Base-by-base conservation (phyloP, 92 coral and sea anemone genomes). In the Parazoanthus swiftii region DNA sequence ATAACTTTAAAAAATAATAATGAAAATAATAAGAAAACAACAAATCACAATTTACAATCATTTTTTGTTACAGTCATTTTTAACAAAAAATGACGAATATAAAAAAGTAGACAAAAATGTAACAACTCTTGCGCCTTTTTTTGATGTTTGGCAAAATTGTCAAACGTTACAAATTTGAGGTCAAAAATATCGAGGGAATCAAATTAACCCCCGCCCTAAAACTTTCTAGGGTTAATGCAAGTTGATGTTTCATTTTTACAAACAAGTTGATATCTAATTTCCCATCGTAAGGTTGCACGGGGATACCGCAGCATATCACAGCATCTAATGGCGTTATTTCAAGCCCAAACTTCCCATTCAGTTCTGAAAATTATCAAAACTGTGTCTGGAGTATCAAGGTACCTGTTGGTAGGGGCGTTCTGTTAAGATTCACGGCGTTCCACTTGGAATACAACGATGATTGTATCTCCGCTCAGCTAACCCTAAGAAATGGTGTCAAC, bases 381-480 rank as follows among this genome's bases (percentile, higher is more conserved):
- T 76, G 80, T 43, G 80, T 76, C 23, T 76, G 80, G 80, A 76
- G 23, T 25, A 76, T 76, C 80, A 76, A 76, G 54, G 56, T 39
- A 21, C 80, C 80, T 15, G 56, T 20, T 39, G 80, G 80, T 9
- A 76, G 7, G 35, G 80, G 58, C 44, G 80, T 76, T 8, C 36
- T 76, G 58, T 7, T 76, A 5, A 58, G 80, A 1, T 76, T 76
- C 15, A 21, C 9, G 15, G 54, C 9, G 35, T 76, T 76, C 43
- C 80, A 76, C 56, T 42, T 76, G 80, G 80, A 76, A 76, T 76
- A 76, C 54, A 76, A 76, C 15, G 80, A 76, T n/a, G 80, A 76
- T 59, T 76, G 80, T 10, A 76, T 76, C 13, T 76, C 80, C 15
- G 58, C 80, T 23, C 80, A 76, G 37, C 54, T 76, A 25, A 76